Evolutionary conservation across 2,888 invertebrate genomes (phyloP), one percentile per base, ranked within the genome.

Genomic region (Nomada ferruginata): DNA sequence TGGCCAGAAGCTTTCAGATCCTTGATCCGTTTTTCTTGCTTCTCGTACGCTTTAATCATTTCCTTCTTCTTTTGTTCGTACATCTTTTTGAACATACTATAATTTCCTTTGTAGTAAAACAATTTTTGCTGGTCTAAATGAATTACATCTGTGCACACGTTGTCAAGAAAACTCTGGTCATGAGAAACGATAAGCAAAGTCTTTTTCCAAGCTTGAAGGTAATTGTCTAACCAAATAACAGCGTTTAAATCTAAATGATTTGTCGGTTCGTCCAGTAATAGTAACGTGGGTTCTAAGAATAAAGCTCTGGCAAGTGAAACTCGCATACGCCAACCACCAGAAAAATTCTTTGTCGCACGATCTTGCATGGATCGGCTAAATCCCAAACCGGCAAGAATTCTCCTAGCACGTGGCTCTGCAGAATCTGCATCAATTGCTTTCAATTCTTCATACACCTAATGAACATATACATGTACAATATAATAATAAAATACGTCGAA

Each of bases 151-250:
- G 99, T 99, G 94, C 99, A 99, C 4, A 99, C 99, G 92, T 99
- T 99, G 94, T 99, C 99, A 90, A 99, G 96, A 95, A 99, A 99
- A 87, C 98, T 98, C 94, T 99, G 99, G 95, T 99, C 99, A 96
- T 99, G 99, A 91, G 99, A 99, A 15, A 99, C 99, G 79, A 99
- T 97, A 47, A 99, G 94, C 3, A 99, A 94, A 0, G 99, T 99
- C 93, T 99, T 99, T 94, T 99, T 99, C 99, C 99, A 99, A 2
- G 96, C 96, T 95, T 99, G 99, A 29, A 99, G 95, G 93, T 99
- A 99, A 93, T 99, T 99, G 93, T 99, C 99, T 76, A 99, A 95
- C 99, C 99, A 99, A 95, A 99, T 99, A 68, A 99, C 99, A 86
- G 99, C 99, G 92, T 99, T 99, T 78, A 99, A 95, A 95, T 99